Evolutionary conservation across 2,797 vertebrate species (phyloP), one percentile per base, ranked within the genome.

Genomic region (Chlorospingus semifuscus): DNA sequence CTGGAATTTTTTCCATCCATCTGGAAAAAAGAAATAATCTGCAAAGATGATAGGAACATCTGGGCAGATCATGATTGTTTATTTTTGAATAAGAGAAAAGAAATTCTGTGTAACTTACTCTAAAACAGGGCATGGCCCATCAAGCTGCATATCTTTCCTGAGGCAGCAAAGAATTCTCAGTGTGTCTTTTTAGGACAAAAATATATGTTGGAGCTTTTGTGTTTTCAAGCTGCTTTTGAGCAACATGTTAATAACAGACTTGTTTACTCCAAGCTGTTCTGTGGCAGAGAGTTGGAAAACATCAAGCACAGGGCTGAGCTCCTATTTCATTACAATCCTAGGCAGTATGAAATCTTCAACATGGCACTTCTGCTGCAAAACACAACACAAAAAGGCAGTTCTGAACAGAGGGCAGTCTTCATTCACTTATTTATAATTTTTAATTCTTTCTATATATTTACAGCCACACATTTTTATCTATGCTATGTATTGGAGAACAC

Each of bases 191-290:
- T 46, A 81, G 87, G 50, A 41, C 32, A 49, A 88, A 83, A 87
- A 86, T 64, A 55, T 20, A 41, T 59, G 46, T 61, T 83, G 46
- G 53, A 75, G 65, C 20, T 5, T 0, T 59, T 87, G 82, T 82
- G 47, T 87, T 93, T 93, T 80, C 71, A 66, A 60, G 34, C 55
- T 88, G 65, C 34, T 79, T 93, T 81, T 82, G 47, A 94, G 61
- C 53, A 78, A 37, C 53, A 55, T 32, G 8, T 88, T 89, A 90
- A 80, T 90, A 88, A 90, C 53, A 90, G 87, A 24, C 57, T 77
- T 59, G 65, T 81, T 95, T 69, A 86, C 65, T 90, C 59, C 55
- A 78, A 71, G 63, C 74, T 90, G 42, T 88, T 96, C 69, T 49
- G 53, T 90, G 71, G 49, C 79, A 72, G 71, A 60, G 39, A 57